These are phyloP conservation scores for Sinopyrophorus schimmeli DNA, from an alignment of 2,888 invertebrate species.

Conservation along the genomic window DNA sequence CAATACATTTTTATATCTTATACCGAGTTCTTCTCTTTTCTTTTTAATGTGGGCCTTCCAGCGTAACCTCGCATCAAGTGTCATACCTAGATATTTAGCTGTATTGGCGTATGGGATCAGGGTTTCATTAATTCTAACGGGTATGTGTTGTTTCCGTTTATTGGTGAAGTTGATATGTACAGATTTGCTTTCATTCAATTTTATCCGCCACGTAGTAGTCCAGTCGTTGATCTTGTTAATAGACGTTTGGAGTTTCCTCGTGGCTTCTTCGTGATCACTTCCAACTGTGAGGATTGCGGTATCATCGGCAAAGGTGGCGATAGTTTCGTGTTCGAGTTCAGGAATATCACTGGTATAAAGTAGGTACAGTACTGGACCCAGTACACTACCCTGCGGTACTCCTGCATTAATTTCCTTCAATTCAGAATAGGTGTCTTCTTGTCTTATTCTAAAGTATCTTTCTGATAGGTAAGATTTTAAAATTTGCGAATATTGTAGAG, in stretches of 20 bases:
- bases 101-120: slow-evolving; percentile 20
- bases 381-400: slow-evolving; percentile 20
- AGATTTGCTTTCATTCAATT: slow-evolving; percentile 12
- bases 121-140: slow-evolving; percentile 18
- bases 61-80: slow-evolving; percentile 23
- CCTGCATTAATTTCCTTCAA: slow-evolving; percentile 18
- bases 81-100: slow-evolving; percentile 24
- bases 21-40: slow-evolving; percentile 12
- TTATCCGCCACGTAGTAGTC: slow-evolving; percentile 32
- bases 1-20: slow-evolving; percentile 8
- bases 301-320: slow-evolving; percentile 30
- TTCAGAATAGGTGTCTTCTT: slow-evolving; percentile 19
- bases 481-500: slow-evolving; percentile 10
- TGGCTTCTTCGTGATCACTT: slow-evolving; percentile 3
- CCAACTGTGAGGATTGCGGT: slow-evolving; percentile 17
- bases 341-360: background rate
- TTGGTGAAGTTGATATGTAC: slow-evolving; percentile 10
- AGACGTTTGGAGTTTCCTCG: slow-evolving; percentile 13
- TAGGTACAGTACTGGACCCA: slow-evolving; percentile 13
- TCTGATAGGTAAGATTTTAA: slow-evolving; percentile 10
- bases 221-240: slow-evolving; percentile 18
- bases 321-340: slow-evolving; percentile 6
- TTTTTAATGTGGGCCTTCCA: slow-evolving; percentile 50
- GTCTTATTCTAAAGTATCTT: slow-evolving; percentile 21
- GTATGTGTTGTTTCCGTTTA: slow-evolving; percentile 24